Evolutionary conservation across 2,797 vertebrate species (phyloP), one percentile per base, ranked within the genome.

Genomic region (Scleropages formosus): DNA sequence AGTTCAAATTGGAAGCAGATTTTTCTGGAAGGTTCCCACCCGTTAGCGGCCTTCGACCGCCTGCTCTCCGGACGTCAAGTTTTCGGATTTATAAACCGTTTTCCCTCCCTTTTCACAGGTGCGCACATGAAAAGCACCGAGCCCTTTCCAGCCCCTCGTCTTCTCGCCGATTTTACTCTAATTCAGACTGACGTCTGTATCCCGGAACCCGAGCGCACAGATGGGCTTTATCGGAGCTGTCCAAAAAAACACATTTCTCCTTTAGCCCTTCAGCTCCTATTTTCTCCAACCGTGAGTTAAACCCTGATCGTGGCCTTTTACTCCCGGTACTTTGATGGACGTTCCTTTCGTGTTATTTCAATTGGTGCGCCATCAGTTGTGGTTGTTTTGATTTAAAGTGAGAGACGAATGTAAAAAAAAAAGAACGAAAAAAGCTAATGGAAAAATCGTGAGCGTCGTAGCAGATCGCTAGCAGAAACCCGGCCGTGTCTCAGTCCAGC

Each of bases 1-100:
- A 15, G 1, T 8, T 63, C 16, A 68, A 75, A 75, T 67, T 60
- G 63, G 51, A 60, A 75, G 74, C 62, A 75, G 64, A 7, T 22
- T 22, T 59, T 61, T 13, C 13, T 13, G 15, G 39, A 71, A 11
- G 18, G 8, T 49, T 11, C 10, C n/a, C 51, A 18, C 11, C 65
- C 20, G 4, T 39, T 18, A 13, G 46, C 22, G 1, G 31, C 4
- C 8, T 44, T 12, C 49, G 44, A 68, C 20, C 6, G 6, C 31
- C 46, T 22, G 66, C 44, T 49, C 1, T 18, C 27, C 20, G 4
- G 27, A 51, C 3, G n/a, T 47, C 7, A 13, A 12, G 22, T 12
- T 44, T 60, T 27, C 27, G 47, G 51, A 66, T 61, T 39, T 75
- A 15, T 44, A 16, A 51, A 24, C 27, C 16, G 31, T 47, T 60